A percentile compares a stretch with the other conserved stretches of the same genome.
These are phyloP conservation scores for Hippolais icterina DNA, from an alignment of 2,113 vertebrate species.

Conservation along the genomic window DNA sequence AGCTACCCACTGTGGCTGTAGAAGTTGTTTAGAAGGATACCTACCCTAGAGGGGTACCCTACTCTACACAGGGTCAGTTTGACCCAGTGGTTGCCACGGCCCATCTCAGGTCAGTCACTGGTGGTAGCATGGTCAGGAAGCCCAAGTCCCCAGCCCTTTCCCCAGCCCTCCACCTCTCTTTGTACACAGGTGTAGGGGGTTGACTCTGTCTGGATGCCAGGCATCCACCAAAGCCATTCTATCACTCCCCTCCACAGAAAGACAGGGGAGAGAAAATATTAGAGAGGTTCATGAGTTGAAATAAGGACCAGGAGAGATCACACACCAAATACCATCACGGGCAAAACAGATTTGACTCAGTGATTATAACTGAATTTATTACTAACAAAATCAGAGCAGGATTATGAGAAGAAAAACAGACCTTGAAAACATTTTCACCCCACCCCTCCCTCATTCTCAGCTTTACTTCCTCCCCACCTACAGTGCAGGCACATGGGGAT, in stretches of 20 bases:
- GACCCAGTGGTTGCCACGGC: not conserved
- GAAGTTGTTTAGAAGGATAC: not conserved
- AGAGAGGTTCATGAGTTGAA: not conserved
- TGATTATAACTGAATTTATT: not conserved
- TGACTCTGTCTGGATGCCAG: not conserved
- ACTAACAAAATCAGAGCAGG: not conserved
- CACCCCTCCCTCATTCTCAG: not conserved
- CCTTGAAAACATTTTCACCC: not conserved
- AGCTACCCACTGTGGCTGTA: not conserved
- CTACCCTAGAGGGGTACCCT: not conserved
- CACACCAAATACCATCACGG: not conserved
- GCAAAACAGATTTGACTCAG: not conserved
- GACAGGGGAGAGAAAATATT: not conserved
- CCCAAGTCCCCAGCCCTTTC: not conserved
- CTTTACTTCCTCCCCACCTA: not conserved
- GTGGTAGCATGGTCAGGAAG: not conserved
- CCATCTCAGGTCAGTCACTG: not conserved
- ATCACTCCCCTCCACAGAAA: not conserved
- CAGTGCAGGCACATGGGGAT: too few species aligned
- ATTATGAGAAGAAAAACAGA: not conserved
- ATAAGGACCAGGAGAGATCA: not conserved
- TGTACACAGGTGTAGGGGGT: not conserved
- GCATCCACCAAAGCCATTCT: not conserved
- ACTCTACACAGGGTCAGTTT: not conserved
- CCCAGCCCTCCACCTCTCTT: not conserved